Evolutionary conservation across 2,113 vertebrate genomes (phyloP), one percentile per base, ranked within the genome.

Genomic region (Elaphurus davidianus): DNA sequence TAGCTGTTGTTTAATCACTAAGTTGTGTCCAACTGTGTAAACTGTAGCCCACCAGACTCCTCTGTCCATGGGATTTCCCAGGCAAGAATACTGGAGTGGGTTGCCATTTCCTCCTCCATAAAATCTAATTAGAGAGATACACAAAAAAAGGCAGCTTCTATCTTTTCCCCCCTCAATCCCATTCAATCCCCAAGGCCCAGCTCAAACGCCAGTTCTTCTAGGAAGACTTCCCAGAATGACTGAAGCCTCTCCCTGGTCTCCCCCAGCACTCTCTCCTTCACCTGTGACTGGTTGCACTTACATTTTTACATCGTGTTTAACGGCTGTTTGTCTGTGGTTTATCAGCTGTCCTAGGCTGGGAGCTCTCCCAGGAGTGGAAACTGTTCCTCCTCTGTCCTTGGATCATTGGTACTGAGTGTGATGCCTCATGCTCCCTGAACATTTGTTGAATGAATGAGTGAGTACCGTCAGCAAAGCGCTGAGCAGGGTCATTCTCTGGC

Each of bases 381-480:
- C 16, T 25, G 12, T 30, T 84, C 76, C 27, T 83, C 25, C 21
- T 27, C 23, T 10, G 21, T 54, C 54, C 30, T 60, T n/a, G 11
- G 6, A 16, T 55, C 4, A 6, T 4, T 33, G 55, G 23, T 13
- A 36, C 19, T 36, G 14, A 64, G 55, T 6, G 2, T 27, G 25
- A 36, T 11, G 30, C 36, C 64, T 88, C 21, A 19, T 0, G 0
- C 13, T 54, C 55, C 12, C 6, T n/a, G 40, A 14, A n/a, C 0
- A 0, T 67, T 6, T 85, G 90, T 14, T 64, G 64, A 43, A 78
- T 50, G 64, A 85, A 57, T 28, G 19, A n/a, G 11, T 59, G 71
- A 76, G n/a, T 54, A 47, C 4, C 3, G 25, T 50, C n/a, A 54
- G 27, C 25, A 62, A 92, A 84, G 54, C 47, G 4, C 84, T 15